Conservation (phyloP, 2,113 vertebrate genomes). For the Scomber colias region DNA sequence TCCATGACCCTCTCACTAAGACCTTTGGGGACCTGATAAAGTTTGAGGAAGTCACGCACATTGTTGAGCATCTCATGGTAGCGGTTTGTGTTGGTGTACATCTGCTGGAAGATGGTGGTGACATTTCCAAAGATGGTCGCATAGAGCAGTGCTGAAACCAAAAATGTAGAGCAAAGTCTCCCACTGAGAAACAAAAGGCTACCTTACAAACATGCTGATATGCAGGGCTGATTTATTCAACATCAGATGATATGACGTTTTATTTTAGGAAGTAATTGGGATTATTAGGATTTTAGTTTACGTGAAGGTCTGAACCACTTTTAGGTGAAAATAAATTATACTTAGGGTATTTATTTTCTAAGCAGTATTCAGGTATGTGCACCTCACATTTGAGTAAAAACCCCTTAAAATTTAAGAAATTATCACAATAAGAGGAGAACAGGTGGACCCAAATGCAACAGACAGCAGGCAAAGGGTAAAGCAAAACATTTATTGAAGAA, state of each 20-base stretch:
- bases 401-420: too few species aligned
- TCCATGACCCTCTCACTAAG: conserved; percentile 99
- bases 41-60: conserved; percentile 96
- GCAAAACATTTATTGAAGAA: too few species aligned
- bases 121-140: conserved; percentile 99
- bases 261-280: neutral
- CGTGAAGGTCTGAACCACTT: neutral
- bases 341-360: neutral
- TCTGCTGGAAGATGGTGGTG: conserved; percentile 99
- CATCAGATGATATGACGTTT: neutral
- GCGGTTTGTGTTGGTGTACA: conserved; percentile 99
- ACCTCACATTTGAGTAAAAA: too few species aligned
- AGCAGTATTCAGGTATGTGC: neutral
- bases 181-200: neutral
- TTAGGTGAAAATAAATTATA: neutral
- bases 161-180: conserved; percentile 3
- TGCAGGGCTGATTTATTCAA: neutral
- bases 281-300: neutral
- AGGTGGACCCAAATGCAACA: too few species aligned
- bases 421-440: too few species aligned
- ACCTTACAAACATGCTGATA: neutral
- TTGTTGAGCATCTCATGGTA: conserved; percentile 99
- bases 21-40: conserved; percentile 98
- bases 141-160: conserved; percentile 94
- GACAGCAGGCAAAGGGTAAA: too few species aligned